These are phyloP conservation scores for Sebastolobus altivelis DNA, from an alignment of 2,797 vertebrate species.

Conservation along the genomic window DNA sequence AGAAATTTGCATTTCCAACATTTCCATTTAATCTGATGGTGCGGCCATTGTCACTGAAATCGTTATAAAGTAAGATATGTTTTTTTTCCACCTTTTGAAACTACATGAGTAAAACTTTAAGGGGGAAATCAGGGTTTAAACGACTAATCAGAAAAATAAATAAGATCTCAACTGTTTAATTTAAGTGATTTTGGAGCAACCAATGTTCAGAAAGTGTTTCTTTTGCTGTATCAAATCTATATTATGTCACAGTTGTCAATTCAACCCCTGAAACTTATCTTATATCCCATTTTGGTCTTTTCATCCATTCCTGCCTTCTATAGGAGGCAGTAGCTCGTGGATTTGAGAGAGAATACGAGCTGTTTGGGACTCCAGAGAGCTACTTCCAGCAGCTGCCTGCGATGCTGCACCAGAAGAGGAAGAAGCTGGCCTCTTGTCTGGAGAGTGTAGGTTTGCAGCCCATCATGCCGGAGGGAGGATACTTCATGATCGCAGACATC, in stretches of 20 bases:
- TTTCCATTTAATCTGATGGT: background rate
- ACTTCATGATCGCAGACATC: conserved; percentile 93
- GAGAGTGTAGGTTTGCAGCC: conserved; percentile 88
- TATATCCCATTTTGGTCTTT: background rate
- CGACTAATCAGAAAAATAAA: background rate
- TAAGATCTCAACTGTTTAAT: background rate
- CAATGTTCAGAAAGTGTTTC: background rate
- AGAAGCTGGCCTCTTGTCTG: conserved; percentile 87
- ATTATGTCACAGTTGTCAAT: background rate
- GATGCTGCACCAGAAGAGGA: conserved; percentile 84
- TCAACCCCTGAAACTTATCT: background rate
- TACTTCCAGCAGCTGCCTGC: conserved; percentile 90
- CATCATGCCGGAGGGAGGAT: conserved; percentile 91
- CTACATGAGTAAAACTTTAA: background rate
- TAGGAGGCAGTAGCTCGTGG: conserved; percentile 92
- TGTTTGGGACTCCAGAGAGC: conserved; percentile 88
- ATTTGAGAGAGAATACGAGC: conserved; percentile 88
- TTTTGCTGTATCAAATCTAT: background rate
- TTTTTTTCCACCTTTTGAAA: too few species aligned
- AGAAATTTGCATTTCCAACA: background rate
- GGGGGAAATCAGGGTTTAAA: background rate
- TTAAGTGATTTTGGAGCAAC: background rate
- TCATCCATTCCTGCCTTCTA: background rate
- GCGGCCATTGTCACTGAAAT: too few species aligned
- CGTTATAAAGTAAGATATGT: too few species aligned